These are phyloP conservation scores for Morus bassanus DNA, from an alignment of 2,797 vertebrate species.

Conservation along the genomic window DNA sequence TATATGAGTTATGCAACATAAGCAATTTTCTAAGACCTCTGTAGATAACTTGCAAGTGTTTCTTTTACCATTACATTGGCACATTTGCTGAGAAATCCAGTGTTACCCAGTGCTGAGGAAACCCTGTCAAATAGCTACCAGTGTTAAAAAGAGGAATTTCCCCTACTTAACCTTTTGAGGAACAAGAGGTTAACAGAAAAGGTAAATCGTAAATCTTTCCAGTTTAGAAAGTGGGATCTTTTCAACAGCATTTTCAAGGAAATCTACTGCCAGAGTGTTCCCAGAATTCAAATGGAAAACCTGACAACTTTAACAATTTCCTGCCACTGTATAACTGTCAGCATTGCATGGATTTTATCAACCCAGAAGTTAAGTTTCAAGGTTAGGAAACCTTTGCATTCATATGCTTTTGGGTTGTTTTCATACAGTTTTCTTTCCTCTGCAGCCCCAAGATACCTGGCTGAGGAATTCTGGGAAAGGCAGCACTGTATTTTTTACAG, in stretches of 20 bases:
- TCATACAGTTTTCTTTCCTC: background rate
- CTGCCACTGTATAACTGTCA: conserved; percentile 71
- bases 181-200: conserved; percentile 59
- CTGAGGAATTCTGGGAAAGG: background rate
- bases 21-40: background rate
- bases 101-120: background rate
- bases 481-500: background rate
- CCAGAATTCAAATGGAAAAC: conserved; percentile 68
- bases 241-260: conserved; percentile 56
- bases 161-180: conserved; percentile 46
- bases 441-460: background rate
- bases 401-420: background rate
- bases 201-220: conserved; percentile 58
- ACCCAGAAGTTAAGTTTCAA: background rate
- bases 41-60: background rate
- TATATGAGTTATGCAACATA: background rate
- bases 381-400: conserved; percentile 10
- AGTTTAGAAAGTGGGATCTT: conserved; percentile 42
- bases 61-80: background rate
- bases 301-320: conserved; percentile 70
- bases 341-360: conserved; percentile 58
- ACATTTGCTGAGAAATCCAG: background rate
- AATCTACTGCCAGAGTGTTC: conserved; percentile 14
- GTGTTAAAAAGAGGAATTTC: conserved; percentile 36
- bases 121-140: conserved; percentile 3